A percentile compares a stretch with the other conserved stretches of the same genome.
phyloP scores from a whole-genome alignment of 2,888 invertebrate genomes.

The Oegoconia quadripuncta region DNA sequence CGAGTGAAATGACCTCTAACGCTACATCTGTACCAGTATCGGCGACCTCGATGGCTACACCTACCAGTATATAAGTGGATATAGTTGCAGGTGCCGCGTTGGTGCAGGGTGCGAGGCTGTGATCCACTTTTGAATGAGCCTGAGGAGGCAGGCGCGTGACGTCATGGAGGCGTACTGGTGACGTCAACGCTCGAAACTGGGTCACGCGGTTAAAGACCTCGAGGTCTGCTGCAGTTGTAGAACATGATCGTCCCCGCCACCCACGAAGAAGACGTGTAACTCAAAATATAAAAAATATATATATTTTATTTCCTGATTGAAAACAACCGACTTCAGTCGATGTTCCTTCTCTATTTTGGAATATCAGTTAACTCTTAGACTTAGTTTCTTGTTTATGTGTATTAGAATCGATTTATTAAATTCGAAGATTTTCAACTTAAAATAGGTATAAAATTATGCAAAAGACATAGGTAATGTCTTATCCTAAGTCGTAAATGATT shows the following conservation, averaged over 20 bases:
- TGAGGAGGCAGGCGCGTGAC: constrained; percentile 62
- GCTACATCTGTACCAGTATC: constrained; percentile 29
- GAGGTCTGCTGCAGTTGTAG: constrained; percentile 52
- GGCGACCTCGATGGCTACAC: constrained; percentile 39
- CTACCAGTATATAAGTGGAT: constrained; percentile 24
- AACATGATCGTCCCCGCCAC: constrained; percentile 43
- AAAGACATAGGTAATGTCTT: too few species aligned
- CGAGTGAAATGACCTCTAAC: constrained; percentile 53
- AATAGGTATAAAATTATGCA: too few species aligned
- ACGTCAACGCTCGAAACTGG: constrained; percentile 66
- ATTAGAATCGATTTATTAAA: too few species aligned
- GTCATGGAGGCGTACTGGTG: constrained; percentile 71
- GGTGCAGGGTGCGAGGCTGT: constrained; percentile 53
- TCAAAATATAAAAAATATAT: constrained; percentile 13
- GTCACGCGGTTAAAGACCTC: constrained; percentile 66
- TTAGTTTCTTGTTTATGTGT: too few species aligned
- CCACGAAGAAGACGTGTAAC: constrained; percentile 22
- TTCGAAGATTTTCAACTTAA: too few species aligned
- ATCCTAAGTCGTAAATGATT: too few species aligned
- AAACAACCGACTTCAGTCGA: too few species aligned
- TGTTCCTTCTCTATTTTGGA: too few species aligned
- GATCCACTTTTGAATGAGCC: constrained; percentile 75
- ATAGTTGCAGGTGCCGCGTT: constrained; percentile 37
- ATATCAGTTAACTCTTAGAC: too few species aligned
- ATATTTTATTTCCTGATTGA: neutral